Evolutionary conservation across 2,888 invertebrate genomes (phyloP), one percentile per base, ranked within the genome.

Genomic region (Drosophila macrothrix): DNA sequence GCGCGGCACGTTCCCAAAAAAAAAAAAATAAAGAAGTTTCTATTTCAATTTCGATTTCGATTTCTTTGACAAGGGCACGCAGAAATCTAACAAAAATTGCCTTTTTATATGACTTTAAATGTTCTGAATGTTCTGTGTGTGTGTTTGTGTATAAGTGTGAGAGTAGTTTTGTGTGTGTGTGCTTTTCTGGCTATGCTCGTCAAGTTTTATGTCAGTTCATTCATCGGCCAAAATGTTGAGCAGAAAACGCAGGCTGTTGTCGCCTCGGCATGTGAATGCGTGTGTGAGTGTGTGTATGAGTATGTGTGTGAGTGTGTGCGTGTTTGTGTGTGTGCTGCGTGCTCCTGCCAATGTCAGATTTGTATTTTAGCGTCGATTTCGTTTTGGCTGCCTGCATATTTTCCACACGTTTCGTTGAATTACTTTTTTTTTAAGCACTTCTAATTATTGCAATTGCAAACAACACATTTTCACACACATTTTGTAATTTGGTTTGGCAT

Each of bases 151-250:
- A 68, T 59, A 46, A 22, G 7, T 46, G 46, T 46, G 2, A 14
- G 22, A 22, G 46, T 46, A 46, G 69, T 37, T 67, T 56, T 65
- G 55, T 67, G 56, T 67, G 59, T 71, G 75, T 59, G 52, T 31
- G 59, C 31, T 65, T 68, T 67, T 68, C 61, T 65, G 54, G 55
- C 61, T 73, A 67, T 72, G 73, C 83, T 75, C 65, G 75, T 73
- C 76, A 84, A 80, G 73, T 78, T 83, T 84, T 82, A 84, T 90
- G 83, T 81, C 82, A 89, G 88, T 91, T 92, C 92, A 91, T 92
- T 91, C 91, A 91, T 91, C 83, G 88, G 82, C 83, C 83, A 70
- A 82, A 78, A 59, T 73, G 68, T 76, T 64, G 60, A 63, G 73
- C 69, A 78, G 46, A 75, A 67, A 53, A 66, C 76, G 52, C 86